These are phyloP conservation scores for Diloba caeruleocephala DNA, from an alignment of 2,888 invertebrate genomes.

Conservation along the genomic window DNA sequence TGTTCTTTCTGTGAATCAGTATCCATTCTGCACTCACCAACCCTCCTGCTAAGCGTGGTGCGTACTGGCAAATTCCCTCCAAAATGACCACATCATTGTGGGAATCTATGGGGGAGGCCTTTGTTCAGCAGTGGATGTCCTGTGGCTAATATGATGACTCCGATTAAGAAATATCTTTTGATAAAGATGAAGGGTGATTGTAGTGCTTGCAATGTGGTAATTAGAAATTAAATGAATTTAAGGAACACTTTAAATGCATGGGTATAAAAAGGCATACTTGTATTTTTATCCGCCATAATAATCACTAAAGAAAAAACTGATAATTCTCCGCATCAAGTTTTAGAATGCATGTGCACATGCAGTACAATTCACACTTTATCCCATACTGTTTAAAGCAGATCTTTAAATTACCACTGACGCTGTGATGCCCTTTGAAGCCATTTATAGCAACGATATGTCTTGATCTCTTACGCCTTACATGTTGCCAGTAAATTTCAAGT, in stretches of 20 bases:
- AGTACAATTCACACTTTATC: conserved; percentile 17
- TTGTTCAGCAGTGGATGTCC: no score
- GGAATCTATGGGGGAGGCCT: no score
- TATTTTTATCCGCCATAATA: no score
- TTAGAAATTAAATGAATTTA: conserved; percentile 7
- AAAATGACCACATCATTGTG: no score
- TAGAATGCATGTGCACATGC: not conserved
- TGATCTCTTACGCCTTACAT: conserved; percentile 1
- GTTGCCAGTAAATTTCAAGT: conserved; percentile 1
- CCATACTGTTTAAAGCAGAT: conserved; percentile 20
- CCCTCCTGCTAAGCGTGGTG: no score
- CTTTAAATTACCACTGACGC: conserved; percentile 15
- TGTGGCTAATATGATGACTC: no score
- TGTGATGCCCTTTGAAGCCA: not conserved
- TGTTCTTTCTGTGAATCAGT: no score
- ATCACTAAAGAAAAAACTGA: no score
- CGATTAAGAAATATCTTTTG: not conserved
- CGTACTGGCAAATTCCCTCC: no score
- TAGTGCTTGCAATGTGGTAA: conserved; percentile 1
- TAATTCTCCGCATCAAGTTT: no score
- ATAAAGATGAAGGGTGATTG: conserved; percentile 10
- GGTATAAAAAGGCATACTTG: not conserved
- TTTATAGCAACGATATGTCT: conserved; percentile 4
- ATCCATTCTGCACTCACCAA: no score
- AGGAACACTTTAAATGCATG: conserved; percentile 28